Evolutionary conservation across 2,888 invertebrate species (phyloP).

Genomic region (Belgica antarctica): DNA sequence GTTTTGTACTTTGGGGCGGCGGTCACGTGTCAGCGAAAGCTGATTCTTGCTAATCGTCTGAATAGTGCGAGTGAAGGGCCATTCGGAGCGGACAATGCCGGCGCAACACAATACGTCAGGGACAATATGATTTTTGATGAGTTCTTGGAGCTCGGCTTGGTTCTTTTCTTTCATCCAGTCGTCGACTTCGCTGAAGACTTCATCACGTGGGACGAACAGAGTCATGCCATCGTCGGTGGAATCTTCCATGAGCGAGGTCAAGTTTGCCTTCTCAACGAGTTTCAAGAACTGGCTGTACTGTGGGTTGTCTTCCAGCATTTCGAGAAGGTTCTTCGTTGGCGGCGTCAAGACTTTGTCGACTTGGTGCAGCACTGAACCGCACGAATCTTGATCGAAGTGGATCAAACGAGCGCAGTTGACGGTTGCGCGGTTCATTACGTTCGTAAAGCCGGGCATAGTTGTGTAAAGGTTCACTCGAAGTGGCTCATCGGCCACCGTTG

Average conservation of each 20-base stretch:
- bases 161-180: conserved; percentile 48
- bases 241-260: conserved; percentile 51
- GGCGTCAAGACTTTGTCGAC: conserved; percentile 60
- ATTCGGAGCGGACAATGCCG: conserved; percentile 54
- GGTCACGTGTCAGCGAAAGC: conserved; percentile 53
- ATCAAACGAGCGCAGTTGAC: conserved; percentile 67
- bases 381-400: conserved; percentile 63
- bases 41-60: conserved; percentile 52
- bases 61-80: conserved; percentile 55
- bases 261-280: conserved; percentile 51
- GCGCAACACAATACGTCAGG: conserved; percentile 54
- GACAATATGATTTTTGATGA: conserved; percentile 52
- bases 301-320: conserved; percentile 51
- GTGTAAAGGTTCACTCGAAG: conserved; percentile 63
- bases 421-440: conserved; percentile 62
- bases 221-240: conserved; percentile 50
- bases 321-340: conserved; percentile 52
- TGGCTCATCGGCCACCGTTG: conserved; percentile 56
- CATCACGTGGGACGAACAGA: conserved; percentile 54
- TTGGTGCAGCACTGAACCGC: conserved; percentile 67
- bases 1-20: conserved; percentile 55
- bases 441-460: conserved; percentile 60
- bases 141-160: conserved; percentile 48
- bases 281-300: conserved; percentile 54
- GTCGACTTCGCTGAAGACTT: conserved; percentile 53